Evolutionary conservation across 2,888 invertebrate genomes (phyloP).

Genomic region (Glomeris marginata): DNA sequence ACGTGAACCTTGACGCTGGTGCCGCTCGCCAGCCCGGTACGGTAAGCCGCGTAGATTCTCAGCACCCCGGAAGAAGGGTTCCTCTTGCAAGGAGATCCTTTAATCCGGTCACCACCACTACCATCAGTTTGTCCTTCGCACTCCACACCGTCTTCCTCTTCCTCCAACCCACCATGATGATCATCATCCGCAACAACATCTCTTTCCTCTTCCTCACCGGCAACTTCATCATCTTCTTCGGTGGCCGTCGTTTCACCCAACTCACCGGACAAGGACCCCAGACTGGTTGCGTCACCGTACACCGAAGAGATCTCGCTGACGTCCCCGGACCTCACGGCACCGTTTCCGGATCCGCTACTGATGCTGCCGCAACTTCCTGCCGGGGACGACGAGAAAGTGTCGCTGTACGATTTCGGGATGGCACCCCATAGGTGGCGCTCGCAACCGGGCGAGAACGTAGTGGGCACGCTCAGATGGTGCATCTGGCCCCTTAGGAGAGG

Average conservation of each 20-base stretch:
- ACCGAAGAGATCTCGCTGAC: constrained; percentile 20
- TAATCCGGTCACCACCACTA: too few species aligned
- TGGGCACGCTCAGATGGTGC: not conserved
- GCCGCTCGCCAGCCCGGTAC: constrained; percentile 81
- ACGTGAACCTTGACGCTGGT: constrained; percentile 89
- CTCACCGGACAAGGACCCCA: constrained; percentile 18
- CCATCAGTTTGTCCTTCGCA: not conserved
- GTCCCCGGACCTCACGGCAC: constrained; percentile 6
- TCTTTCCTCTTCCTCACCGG: too few species aligned
- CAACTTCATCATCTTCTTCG: too few species aligned
- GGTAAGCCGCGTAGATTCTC: constrained; percentile 90
- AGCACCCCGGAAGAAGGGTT: constrained; percentile 28
- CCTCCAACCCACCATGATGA: constrained; percentile 8
- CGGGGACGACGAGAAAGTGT: constrained; percentile 7
- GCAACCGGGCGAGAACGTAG: constrained; percentile 1
- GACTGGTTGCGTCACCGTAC: constrained; percentile 15
- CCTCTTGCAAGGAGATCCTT: constrained; percentile 10
- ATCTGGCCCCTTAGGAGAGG: not conserved
- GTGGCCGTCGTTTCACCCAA: constrained; percentile 17
- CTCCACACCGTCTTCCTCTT: not conserved
- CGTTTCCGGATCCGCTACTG: not conserved
- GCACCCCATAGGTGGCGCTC: not conserved
- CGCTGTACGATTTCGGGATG: constrained; percentile 13
- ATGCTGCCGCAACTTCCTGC: not conserved
- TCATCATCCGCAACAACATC: too few species aligned